These are phyloP conservation scores for Intellagama lesueurii DNA, from an alignment of 2,797 vertebrate genomes.

Conservation along the genomic window DNA sequence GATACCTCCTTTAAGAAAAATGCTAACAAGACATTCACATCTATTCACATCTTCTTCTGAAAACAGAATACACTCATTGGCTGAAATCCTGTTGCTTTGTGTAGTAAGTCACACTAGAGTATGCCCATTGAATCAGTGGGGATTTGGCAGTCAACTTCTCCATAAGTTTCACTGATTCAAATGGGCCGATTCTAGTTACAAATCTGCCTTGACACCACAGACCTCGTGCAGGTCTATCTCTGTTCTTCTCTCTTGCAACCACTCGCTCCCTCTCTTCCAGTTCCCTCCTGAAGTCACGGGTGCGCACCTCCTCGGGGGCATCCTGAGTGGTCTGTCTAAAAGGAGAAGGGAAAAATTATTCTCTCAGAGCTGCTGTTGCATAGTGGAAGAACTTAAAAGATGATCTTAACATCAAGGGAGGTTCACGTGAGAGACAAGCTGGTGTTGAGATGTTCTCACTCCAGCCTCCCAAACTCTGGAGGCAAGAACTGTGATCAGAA, in stretches of 20 bases:
- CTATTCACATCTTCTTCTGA: too few relatives aligned
- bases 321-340: conserved; percentile 95
- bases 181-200: too few relatives aligned
- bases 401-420: background rate
- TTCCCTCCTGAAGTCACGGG: conserved; percentile 96
- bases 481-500: background rate
- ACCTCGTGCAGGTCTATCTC: conserved; percentile 95
- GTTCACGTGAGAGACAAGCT: background rate
- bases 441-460: background rate
- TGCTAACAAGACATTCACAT: too few relatives aligned
- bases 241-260: conserved; percentile 89
- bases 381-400: background rate
- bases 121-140: too few relatives aligned
- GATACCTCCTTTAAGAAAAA: too few relatives aligned
- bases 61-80: too few relatives aligned
- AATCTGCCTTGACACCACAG: background rate
- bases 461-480: too few relatives aligned
- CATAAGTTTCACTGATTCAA: too few relatives aligned
- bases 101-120: too few relatives aligned
- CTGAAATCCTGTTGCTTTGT: too few relatives aligned
- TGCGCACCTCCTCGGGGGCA: conserved; percentile 94
- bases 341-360: background rate
- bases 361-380: too few relatives aligned
- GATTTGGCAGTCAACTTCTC: too few relatives aligned
- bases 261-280: conserved; percentile 95